Evolutionary conservation across 1,140 invertebrate genomes (phyloP), one percentile per base, ranked within the genome.

Genomic region (Euglossa dilemma): DNA sequence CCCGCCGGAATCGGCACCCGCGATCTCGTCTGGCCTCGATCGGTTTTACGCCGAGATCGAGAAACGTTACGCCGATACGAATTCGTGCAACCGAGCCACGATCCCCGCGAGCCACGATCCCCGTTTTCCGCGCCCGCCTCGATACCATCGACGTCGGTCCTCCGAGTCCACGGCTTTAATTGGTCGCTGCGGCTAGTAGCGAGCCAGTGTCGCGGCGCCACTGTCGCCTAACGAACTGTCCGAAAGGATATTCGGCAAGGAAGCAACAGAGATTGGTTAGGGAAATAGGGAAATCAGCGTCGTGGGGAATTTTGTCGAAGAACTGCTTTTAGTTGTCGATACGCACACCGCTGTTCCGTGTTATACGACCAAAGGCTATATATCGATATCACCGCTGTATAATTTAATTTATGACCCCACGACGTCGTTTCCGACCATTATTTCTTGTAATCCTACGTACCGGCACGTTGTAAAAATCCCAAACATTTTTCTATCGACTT

Each of bases 1-100:
- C 72, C 76, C 67, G 70, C 54, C 56, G 69, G 75, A 66, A 83
- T 88, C 86, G 75, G 77, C 67, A 52, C 59, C 50, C 77, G 82
- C 67, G 86, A 87, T 87, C 86, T 87, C 86, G 86, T 84, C 87
- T 81, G 86, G 78, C 87, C 87, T 85, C 83, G 87, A 87, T 87
- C 78, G 71, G 86, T 87, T 85, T 85, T 57, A 84, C 78, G 78
- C 63, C 54, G 59, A 52, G 74, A 73, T 84, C 78, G 64, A 61
- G 61, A 80, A 77, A 87, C 36, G 59, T 67, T 56, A 50, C 28
- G 25, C 66, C 52, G 80, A 78, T 83, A 77, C 81, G 81, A 78
- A 83, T 78, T 83, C 75, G 73, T 78, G 81, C 61, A 20, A n/a
- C 43, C 59, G 7, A 76, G 25, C 59, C 74, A 54, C 50, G 59